Evolutionary conservation across 2,797 vertebrate species (phyloP).

Genomic region (Thalassophryne amazonica): DNA sequence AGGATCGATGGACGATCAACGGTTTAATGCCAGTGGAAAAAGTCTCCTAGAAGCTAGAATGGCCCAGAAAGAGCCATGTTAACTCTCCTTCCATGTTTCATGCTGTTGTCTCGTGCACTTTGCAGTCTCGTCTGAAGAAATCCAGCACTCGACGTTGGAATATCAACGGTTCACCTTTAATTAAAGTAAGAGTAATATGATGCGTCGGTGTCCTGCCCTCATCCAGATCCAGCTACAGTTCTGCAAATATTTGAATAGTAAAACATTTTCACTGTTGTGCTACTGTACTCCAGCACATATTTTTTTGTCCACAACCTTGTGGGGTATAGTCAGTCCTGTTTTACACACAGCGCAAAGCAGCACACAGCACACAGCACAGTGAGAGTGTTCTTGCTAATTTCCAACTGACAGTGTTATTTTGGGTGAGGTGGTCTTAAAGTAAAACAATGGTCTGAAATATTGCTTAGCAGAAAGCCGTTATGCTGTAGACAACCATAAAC

Average conservation of each 20-base stretch:
- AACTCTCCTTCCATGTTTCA: slow-evolving; percentile 42
- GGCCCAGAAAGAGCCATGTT: not conserved
- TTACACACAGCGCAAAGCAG: too few relatives aligned
- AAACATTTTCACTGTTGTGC: not conserved
- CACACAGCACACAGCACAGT: too few relatives aligned
- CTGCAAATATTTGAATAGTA: slow-evolving; percentile 22
- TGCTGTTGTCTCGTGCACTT: slow-evolving; percentile 59
- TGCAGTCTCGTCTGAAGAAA: slow-evolving; percentile 78
- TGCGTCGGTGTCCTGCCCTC: slow-evolving; percentile 12
- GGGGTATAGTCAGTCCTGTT: too few relatives aligned
- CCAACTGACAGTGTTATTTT: too few relatives aligned
- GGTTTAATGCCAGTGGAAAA: not conserved
- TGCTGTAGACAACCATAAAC: too few relatives aligned
- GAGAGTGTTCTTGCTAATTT: too few relatives aligned
- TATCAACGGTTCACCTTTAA: slow-evolving; percentile 70
- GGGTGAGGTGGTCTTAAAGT: too few relatives aligned
- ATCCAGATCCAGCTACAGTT: slow-evolving; percentile 22
- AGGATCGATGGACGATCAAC: not conserved
- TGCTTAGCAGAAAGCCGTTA: too few relatives aligned
- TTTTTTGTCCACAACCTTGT: too few relatives aligned
- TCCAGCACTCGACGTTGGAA: slow-evolving; percentile 71
- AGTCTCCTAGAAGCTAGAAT: not conserved
- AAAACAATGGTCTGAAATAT: too few relatives aligned
- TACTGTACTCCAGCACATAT: not conserved
- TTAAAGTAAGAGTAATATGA: slow-evolving; percentile 72